Evolutionary conservation across 1,140 invertebrate species (phyloP), one percentile per base, ranked within the genome.

Genomic region (Schlechtendalia chinensis): DNA sequence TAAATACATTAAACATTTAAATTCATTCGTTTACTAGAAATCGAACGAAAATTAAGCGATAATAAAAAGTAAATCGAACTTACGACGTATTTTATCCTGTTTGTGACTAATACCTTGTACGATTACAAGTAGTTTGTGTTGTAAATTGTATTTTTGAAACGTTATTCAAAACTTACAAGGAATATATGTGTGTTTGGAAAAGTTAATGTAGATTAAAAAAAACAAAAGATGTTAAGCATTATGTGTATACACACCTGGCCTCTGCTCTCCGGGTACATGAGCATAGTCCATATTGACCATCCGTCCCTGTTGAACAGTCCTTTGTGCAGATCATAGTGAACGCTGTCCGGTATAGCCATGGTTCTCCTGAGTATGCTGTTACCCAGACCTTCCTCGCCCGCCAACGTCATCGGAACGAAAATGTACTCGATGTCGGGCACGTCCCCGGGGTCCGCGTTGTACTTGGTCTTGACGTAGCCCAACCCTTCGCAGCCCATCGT

Each of bases 231-330:
- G 32, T 39, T 50, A 50, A 19, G 2, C 2, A 8, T 29, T 14
- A 17, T 5, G 14, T 16, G 6, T 47, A 50, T 27, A 63, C 75
- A 0, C 45, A 79, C 75, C 19, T 84, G 85, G 14, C 91, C 91
- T 82, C 85, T 85, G 59, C 90, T 91, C 82, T 88, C 86, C 10
- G 91, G 90, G 63, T 83, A 83, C 82, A 84, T 81, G 27, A 83
- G 85, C 88, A 92, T 91, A 2, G 89, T 90, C 63, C 91, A 90
- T 27, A 93, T 87, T 83, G 89, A 89, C 83, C 91, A 91, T 0
- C 88, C 85, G 39, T 91, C 88, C 50, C 85, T 84, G 16, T 86
- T 85, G 29, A 88, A 87, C 8, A 90, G 63, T 6, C 82, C 81
- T 45, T 69, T 72, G 22, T 75, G 83, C 12, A 83, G 22, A 27